Conservation (phyloP, 2,888 invertebrate genomes). For the Empis livida region DNA sequence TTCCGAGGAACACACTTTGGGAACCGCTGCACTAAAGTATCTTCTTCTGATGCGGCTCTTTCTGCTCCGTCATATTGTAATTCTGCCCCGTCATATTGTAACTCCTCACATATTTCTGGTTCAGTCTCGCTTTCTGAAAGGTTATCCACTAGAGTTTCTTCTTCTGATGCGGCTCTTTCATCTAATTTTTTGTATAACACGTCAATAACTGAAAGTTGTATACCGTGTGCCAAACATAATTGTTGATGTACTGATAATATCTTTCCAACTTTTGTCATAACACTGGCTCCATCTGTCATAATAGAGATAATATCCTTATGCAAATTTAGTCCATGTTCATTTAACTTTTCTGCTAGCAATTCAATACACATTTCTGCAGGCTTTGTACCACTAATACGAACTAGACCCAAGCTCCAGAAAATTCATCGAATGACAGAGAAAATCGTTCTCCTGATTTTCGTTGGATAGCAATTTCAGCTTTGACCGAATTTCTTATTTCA, state of each 20-base stretch:
- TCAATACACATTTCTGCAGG: conserved; percentile 2
- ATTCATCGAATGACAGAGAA: conserved; percentile 11
- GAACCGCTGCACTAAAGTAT: background rate
- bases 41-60: too few relatives aligned
- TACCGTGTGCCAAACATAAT: background rate
- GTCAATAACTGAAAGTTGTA: conserved; percentile 15
- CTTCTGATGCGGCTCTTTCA: conserved; percentile 10
- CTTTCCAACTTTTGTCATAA: background rate
- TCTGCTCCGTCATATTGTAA: too few relatives aligned
- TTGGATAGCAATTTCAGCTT: background rate
- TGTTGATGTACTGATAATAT: background rate
- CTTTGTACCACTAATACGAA: conserved; percentile 6
- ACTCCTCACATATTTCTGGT: too few relatives aligned
- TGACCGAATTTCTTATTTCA: background rate
- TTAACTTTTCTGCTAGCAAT: conserved; percentile 8
- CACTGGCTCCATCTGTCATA: background rate
- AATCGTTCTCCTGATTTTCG: background rate
- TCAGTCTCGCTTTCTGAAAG: background rate
- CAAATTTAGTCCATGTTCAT: background rate
- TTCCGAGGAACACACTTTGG: background rate
- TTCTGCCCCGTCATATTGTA: background rate
- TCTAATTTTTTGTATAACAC: conserved; percentile 4
- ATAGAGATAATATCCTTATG: background rate
- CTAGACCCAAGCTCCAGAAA: conserved; percentile 13
- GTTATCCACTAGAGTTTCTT: too few relatives aligned